Conservation (phyloP, 2,113 vertebrate genomes). For the Vicugna pacos region DNA sequence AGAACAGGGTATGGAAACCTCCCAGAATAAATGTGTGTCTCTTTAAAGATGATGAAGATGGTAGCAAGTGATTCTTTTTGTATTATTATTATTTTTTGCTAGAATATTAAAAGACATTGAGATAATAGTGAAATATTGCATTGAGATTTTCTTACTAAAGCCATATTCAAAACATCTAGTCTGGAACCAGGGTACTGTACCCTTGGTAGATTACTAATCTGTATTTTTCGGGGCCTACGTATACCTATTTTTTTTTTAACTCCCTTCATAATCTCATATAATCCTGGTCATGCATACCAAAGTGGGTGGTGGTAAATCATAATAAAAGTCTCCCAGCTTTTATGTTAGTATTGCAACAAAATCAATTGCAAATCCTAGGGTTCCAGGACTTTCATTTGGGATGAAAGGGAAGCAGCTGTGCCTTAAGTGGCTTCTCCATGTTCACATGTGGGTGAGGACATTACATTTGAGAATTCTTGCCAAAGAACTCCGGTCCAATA, state of each 20-base stretch:
- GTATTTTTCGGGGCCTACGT: neutral
- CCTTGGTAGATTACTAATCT: neutral
- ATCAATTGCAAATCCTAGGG: neutral
- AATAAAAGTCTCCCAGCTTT: neutral
- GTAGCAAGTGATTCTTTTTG: neutral
- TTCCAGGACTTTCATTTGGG: neutral
- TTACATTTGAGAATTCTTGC: constrained; percentile 46
- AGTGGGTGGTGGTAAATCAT: neutral
- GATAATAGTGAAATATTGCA: neutral
- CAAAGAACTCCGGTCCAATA: neutral
- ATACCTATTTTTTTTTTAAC: neutral
- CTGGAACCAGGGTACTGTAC: neutral
- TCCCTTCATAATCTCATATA: neutral
- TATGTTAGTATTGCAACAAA: neutral
- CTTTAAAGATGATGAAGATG: neutral
- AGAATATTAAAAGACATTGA: neutral
- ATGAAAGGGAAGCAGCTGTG: neutral
- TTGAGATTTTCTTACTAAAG: neutral
- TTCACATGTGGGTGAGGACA: constrained; percentile 14
- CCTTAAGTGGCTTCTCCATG: neutral
- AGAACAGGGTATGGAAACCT: neutral
- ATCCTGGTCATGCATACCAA: neutral
- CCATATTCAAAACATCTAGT: constrained; percentile 29
- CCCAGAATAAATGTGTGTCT: neutral
- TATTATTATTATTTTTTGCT: neutral